Percentiles rank a stretch among this genome's conserved stretches.
Evolutionary conservation across 2,113 vertebrate species (phyloP).

Genomic region (Engystomops pustulosus): DNA sequence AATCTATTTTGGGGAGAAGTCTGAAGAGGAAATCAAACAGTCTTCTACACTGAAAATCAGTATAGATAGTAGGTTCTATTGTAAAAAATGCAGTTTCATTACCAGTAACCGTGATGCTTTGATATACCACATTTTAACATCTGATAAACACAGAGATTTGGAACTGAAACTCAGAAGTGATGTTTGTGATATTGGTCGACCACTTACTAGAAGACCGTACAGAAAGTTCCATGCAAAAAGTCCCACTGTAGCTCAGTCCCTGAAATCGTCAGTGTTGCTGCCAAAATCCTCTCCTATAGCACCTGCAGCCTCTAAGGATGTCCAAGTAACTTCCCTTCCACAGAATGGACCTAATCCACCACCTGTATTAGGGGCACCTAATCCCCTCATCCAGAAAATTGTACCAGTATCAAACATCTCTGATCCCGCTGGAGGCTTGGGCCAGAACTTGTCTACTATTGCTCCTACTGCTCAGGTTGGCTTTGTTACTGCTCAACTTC

Average conservation of each 20-base stretch:
- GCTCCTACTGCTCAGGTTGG: conserved; percentile 68
- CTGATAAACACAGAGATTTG: conserved; percentile 85
- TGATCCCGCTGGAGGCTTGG: conserved; percentile 66
- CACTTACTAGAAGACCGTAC: conserved; percentile 67
- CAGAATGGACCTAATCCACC: conserved; percentile 70
- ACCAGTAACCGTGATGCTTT: conserved; percentile 86
- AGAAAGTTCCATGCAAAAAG: conserved; percentile 64
- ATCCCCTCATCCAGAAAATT: conserved; percentile 54
- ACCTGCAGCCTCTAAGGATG: conserved; percentile 62
- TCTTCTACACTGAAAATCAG: conserved; percentile 48
- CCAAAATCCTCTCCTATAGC: conserved; percentile 54
- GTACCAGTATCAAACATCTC: conserved; percentile 59
- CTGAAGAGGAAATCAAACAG: conserved; percentile 47
- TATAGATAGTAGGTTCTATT: conserved; percentile 77
- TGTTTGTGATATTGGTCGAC: conserved; percentile 79
- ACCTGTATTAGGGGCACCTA: conserved; percentile 60
- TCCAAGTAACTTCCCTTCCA: conserved; percentile 69
- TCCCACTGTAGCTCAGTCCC: conserved; percentile 74
- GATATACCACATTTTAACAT: conserved; percentile 89
- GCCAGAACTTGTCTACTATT: conserved; percentile 62
- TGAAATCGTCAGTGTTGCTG: conserved; percentile 42
- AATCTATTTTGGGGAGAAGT: conserved; percentile 79
- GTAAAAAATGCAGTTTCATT: conserved; percentile 85
- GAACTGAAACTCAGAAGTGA: conserved; percentile 83
- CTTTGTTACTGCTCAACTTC: conserved; percentile 70